phyloP scores from a whole-genome alignment of 2,797 vertebrate genomes.

The Syndactyla subalaris region DNA sequence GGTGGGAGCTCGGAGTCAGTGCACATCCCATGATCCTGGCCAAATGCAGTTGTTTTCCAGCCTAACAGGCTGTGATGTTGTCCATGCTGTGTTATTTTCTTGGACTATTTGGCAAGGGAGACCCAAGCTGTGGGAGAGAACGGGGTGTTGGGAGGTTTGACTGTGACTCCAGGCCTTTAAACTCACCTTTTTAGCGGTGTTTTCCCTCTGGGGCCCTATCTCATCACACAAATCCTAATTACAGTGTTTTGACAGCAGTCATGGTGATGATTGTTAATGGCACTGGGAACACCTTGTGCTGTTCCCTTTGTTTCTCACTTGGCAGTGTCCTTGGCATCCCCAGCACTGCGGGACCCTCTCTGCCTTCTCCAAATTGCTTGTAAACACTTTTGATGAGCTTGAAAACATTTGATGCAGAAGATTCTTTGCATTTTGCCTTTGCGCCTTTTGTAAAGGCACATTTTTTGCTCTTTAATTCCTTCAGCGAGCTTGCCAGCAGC shows the following conservation, averaged over 20 bases:
- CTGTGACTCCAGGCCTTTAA: background rate
- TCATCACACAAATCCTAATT: background rate
- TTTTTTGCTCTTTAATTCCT: background rate
- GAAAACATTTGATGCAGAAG: background rate
- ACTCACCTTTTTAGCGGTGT: rapidly evolving
- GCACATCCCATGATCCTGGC: background rate
- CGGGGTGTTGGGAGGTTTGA: background rate
- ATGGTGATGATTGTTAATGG: background rate
- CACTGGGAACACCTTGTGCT: background rate
- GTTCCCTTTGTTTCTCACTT: background rate
- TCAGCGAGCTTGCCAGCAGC: background rate
- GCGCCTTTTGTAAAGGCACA: background rate
- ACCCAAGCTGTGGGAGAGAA: background rate
- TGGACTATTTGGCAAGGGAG: background rate
- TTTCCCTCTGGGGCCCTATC: background rate
- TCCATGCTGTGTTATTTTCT: background rate
- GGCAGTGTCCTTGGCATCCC: background rate
- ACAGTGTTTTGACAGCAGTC: background rate
- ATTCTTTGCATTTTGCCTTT: background rate
- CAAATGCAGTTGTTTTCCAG: background rate
- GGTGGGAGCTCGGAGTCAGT: background rate
- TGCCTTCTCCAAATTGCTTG: background rate
- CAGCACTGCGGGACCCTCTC: background rate
- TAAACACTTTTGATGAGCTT: background rate
- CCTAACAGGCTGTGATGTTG: background rate